Evolutionary conservation across 2,797 vertebrate species (phyloP).

Genomic region (Paguma larvata): DNA sequence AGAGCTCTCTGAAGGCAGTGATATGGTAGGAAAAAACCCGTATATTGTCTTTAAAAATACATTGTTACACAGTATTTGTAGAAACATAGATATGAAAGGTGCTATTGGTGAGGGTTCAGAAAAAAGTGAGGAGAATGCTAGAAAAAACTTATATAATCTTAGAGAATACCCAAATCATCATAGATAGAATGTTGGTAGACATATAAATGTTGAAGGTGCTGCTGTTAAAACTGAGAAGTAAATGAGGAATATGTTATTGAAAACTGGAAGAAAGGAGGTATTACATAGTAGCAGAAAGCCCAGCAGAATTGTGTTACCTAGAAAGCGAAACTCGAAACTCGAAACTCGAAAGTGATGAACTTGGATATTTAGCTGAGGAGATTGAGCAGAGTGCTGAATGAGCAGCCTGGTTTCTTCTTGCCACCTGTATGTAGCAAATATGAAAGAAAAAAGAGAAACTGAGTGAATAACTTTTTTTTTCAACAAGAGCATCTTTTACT

Average conservation of each 20-base stretch:
- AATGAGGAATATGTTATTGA: background rate
- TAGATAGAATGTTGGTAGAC: background rate
- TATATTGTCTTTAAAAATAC: background rate
- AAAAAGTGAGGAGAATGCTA: background rate
- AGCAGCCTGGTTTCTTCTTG: background rate
- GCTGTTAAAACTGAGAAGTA: background rate
- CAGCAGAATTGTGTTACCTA: background rate
- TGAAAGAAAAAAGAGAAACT: background rate
- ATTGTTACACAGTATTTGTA: background rate
- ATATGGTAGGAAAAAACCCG: background rate
- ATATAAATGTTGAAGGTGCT: background rate
- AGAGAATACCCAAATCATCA: background rate
- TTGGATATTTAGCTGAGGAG: conserved; percentile 10
- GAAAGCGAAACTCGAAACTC: background rate
- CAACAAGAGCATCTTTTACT: background rate
- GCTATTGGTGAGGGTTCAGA: background rate
- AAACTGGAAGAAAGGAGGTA: background rate
- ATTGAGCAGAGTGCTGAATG: background rate
- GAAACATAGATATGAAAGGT: background rate
- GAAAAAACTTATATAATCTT: background rate
- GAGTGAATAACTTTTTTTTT: background rate
- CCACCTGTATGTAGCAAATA: background rate
- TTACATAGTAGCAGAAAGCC: background rate
- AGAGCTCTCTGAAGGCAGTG: background rate
- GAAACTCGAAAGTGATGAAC: background rate